phyloP scores from a whole-genome alignment of 2,797 vertebrate genomes.

The Monodelphis domestica region DNA sequence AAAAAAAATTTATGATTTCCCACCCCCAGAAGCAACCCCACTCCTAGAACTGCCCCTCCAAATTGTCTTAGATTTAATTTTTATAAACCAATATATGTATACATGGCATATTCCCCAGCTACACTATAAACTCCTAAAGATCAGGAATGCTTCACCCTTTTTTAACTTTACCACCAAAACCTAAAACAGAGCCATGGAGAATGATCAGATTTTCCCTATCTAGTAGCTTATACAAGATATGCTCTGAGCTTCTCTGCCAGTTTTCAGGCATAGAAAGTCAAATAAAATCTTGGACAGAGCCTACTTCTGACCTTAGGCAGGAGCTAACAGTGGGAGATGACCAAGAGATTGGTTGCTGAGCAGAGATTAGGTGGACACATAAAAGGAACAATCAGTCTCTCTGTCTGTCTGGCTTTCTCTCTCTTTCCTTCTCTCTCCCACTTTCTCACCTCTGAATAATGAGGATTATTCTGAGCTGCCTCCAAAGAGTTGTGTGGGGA shows the following conservation, averaged over 20 bases:
- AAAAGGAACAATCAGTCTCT: neutral
- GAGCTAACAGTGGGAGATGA: neutral
- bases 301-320: neutral
- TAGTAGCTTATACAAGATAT: neutral
- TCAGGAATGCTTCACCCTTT: neutral
- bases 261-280: neutral
- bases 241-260: neutral
- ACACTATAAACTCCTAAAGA: neutral
- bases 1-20: neutral
- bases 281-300: neutral
- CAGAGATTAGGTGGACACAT: neutral
- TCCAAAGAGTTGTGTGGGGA: neutral
- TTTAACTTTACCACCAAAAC: neutral
- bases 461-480: neutral
- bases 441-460: neutral
- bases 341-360: neutral
- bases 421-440: neutral
- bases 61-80: neutral
- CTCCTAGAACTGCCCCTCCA: neutral
- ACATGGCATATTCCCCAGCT: neutral
- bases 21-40: neutral
- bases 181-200: neutral
- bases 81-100: neutral
- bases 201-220: neutral
- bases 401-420: neutral